Conservation (phyloP, 2,113 vertebrate species). For the Parus major region DNA sequence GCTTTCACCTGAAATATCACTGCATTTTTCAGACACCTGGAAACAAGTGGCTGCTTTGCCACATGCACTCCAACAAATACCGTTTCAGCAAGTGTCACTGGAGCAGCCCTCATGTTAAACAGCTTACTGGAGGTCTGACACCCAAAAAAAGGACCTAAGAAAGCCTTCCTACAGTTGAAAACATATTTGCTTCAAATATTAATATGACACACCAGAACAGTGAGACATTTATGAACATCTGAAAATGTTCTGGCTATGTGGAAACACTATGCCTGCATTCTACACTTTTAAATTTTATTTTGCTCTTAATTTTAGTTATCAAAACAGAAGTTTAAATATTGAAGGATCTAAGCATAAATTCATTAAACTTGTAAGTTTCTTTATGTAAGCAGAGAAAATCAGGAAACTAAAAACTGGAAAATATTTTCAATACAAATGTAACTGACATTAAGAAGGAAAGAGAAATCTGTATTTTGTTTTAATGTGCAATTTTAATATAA, state of each 20-base stretch:
- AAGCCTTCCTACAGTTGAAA: background rate
- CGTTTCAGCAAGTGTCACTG: background rate
- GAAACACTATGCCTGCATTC: background rate
- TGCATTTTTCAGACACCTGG: background rate
- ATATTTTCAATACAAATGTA: background rate
- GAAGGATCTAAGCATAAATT: background rate
- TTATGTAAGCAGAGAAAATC: background rate
- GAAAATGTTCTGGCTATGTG: background rate
- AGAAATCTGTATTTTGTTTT: background rate
- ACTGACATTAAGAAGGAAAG: background rate
- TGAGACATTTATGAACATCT: background rate
- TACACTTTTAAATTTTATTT: background rate
- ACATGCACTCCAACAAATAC: background rate
- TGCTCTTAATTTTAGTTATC: background rate
- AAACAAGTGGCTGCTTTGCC: background rate
- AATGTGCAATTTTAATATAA: slow-evolving; percentile 11
- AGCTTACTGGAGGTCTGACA: background rate
- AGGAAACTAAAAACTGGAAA: background rate
- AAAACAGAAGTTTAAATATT: background rate
- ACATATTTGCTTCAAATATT: background rate
- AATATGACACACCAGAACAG: background rate
- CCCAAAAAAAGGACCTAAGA: background rate
- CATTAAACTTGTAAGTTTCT: background rate
- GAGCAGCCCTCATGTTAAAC: background rate
- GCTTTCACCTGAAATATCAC: background rate